Percentiles rank a stretch among this genome's conserved stretches.
Evolutionary conservation across 2,888 invertebrate genomes (phyloP).

Genomic region (Encarsia formosa): DNA sequence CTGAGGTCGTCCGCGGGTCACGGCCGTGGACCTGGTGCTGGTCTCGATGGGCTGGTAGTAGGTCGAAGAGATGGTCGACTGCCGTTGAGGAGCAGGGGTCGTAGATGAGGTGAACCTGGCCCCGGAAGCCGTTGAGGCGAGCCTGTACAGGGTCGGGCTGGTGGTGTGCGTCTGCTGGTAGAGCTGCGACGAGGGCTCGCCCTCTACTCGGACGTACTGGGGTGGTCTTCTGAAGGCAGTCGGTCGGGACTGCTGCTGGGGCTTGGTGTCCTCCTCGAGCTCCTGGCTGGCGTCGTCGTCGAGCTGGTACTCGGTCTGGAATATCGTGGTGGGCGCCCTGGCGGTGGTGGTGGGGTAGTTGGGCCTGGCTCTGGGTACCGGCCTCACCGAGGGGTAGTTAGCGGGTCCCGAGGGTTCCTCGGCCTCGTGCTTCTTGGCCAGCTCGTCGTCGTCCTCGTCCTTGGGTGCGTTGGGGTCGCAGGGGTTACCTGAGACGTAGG

Average conservation of each 20-base stretch:
- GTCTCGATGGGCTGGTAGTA: constrained; percentile 41
- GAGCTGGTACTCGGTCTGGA: constrained; percentile 65
- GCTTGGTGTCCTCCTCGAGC: constrained; percentile 53
- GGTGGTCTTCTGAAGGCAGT: constrained; percentile 48
- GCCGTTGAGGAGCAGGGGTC: constrained; percentile 55
- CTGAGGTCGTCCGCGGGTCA: constrained; percentile 40
- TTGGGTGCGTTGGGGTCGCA: constrained; percentile 80
- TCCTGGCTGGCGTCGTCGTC: constrained; percentile 58
- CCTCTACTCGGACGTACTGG: constrained; percentile 34
- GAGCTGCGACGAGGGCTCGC: constrained; percentile 38
- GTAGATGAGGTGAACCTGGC: constrained; percentile 64
- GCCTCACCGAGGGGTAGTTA: constrained; percentile 60
- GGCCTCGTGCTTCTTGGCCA: constrained; percentile 55
- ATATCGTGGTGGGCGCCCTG: constrained; percentile 62
- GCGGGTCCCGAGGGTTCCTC: constrained; percentile 59
- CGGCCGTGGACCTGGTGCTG: constrained; percentile 38
- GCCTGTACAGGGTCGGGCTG: constrained; percentile 57
- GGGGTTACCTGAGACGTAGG: constrained; percentile 81
- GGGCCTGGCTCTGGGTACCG: constrained; percentile 50
- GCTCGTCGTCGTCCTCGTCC: constrained; percentile 58
- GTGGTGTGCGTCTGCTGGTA: constrained; percentile 46
- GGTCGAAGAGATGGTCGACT: constrained; percentile 35
- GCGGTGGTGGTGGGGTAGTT: constrained; percentile 50
- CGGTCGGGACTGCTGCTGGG: constrained; percentile 53
- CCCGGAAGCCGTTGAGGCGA: constrained; percentile 53